Evolutionary conservation across 2,888 invertebrate species (phyloP).

Genomic region (Pyrrhia umbra): DNA sequence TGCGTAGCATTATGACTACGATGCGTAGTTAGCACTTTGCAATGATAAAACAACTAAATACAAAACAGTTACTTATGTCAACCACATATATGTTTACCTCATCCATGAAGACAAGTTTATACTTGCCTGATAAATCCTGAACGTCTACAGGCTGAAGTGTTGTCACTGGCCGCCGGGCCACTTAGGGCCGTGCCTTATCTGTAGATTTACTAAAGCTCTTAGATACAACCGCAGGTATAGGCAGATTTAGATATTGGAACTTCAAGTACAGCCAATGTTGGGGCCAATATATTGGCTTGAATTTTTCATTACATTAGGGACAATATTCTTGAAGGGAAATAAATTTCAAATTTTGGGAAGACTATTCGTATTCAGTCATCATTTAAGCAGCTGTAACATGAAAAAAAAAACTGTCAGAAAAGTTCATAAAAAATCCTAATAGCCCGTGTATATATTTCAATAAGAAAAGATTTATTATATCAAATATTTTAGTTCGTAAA

Average conservation of each 20-base stretch:
- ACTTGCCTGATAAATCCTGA: constrained; percentile 51
- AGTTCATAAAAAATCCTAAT: no score
- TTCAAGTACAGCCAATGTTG: constrained; percentile 26
- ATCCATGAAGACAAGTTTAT: constrained; percentile 13
- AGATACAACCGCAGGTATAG: constrained; percentile 46
- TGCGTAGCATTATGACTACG: background rate
- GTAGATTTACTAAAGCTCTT: constrained; percentile 49
- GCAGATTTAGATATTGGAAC: constrained; percentile 16
- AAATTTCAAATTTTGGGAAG: no score
- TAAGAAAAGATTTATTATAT: no score
- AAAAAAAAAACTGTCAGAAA: no score
- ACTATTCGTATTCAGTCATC: no score
- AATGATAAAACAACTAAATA: no score
- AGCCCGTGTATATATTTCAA: no score
- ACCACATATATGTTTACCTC: constrained; percentile 18
- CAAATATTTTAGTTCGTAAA: no score
- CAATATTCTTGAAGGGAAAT: no score
- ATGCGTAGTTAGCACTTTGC: constrained; percentile 10
- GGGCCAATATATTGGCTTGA: background rate
- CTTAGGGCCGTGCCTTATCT: constrained; percentile 66
- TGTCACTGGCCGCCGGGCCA: constrained; percentile 60
- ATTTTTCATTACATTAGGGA: background rate
- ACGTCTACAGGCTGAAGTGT: constrained; percentile 59
- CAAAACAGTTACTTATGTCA: no score
- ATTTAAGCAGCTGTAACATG: no score